Conservation (phyloP, 2,113 vertebrate genomes). For the Cariama cristata region DNA sequence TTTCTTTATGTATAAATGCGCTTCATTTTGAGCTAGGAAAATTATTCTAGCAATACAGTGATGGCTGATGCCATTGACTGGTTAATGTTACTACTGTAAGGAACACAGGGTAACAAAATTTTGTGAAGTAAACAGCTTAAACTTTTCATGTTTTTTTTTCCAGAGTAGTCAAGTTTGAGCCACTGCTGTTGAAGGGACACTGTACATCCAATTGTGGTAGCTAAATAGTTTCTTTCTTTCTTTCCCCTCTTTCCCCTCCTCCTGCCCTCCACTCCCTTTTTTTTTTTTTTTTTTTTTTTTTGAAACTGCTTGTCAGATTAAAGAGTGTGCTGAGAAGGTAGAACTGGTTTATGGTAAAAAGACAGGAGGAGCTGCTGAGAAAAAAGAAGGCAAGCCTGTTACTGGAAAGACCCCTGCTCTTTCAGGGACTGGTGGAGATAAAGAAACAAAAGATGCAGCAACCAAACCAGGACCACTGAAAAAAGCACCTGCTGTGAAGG, state of each 20-base stretch:
- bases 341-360: slow-evolving; percentile 88
- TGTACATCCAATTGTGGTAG: neutral
- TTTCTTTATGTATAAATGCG: neutral
- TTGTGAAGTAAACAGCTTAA: neutral
- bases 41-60: neutral
- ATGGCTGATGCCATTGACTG: neutral
- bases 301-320: slow-evolving; percentile 80
- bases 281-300: neutral
- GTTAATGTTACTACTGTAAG: neutral
- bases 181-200: neutral
- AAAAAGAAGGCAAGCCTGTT: slow-evolving; percentile 80
- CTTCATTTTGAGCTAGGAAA: neutral
- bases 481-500: slow-evolving; percentile 85
- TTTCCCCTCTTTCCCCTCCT: fast-evolving
- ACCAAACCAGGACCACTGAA: slow-evolving; percentile 83
- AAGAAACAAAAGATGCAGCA: slow-evolving; percentile 75
- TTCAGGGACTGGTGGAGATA: slow-evolving; percentile 78
- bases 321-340: slow-evolving; percentile 94
- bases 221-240: neutral
- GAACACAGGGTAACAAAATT: neutral
- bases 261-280: no score
- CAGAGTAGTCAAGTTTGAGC: neutral
- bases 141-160: neutral
- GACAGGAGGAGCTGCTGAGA: slow-evolving; percentile 71
- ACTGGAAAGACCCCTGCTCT: slow-evolving; percentile 75